Base-by-base conservation (phyloP, 2,888 invertebrate species). In the Aleiodes alternator region DNA sequence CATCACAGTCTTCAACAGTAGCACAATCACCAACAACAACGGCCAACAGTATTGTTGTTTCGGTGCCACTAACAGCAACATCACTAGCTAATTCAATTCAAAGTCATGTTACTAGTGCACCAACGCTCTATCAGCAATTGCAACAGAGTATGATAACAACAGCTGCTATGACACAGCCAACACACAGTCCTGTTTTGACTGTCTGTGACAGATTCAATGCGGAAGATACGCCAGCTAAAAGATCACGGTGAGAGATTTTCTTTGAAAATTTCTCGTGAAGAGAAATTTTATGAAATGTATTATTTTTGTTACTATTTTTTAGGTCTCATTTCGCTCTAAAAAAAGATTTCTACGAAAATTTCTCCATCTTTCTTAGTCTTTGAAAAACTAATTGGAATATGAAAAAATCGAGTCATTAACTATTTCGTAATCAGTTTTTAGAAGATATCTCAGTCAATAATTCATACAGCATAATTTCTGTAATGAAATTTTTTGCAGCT, bases 41-140 rank as follows among this genome's bases (percentile, higher is more conserved):
- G n/a, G 90, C 90, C 38, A 84, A 84, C 43, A 92, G 92, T 87
- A 91, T 94, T 80, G 93, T 93, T 69, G 93, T 94, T 23, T 93
- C 93, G 31, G 93, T 94, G 80, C 93, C 94, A 78, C 87, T 94
- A 78, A 91, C 92, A 14, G 91, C 90, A 69, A 90, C 91, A 16
- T 90, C 90, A 69, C 81, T 91, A n/a, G 81, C 88, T 3, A 81
- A 76, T 34, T 82, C 85, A 4, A 83, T 82, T 4, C 88, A 87
- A 72, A 86, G 83, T 51, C 81, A 85, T 61, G 85, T 87, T 3
- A 87, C 88, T 4, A 86, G 83, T 68, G 85, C 87, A 1, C 87
- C 89, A 11, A 87, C 89, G 8, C 82, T 90, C 23, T 90, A 89
- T 78, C 90, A 90, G 55, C 89, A 90, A 72, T 77, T 87, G 29